phyloP scores from a whole-genome alignment of 2,888 invertebrate genomes.

The Eupsilia transversa region DNA sequence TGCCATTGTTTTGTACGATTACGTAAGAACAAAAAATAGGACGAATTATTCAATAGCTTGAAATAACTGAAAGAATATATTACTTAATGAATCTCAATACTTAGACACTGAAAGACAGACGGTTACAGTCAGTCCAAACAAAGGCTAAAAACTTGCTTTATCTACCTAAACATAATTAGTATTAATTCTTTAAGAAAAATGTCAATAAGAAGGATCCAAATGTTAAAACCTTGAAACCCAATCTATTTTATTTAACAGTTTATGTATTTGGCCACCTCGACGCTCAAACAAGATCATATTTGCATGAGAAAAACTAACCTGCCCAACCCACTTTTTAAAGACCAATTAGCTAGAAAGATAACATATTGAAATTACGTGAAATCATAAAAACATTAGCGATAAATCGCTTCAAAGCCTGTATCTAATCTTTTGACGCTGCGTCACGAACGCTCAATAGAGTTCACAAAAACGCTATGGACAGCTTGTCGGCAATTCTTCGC shows the following conservation, averaged over 20 bases:
- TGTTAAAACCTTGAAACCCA: slow-evolving; percentile 57
- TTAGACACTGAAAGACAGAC: slow-evolving; percentile 34
- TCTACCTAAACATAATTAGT: slow-evolving; percentile 1
- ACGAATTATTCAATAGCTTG: slow-evolving; percentile 26
- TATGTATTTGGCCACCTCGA: slow-evolving; percentile 49
- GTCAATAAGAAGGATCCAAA: slow-evolving; percentile 25
- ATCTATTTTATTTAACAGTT: slow-evolving; percentile 52
- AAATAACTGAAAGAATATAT: slow-evolving; percentile 27
- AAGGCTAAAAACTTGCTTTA: slow-evolving; percentile 12
- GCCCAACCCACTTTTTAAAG: slow-evolving; percentile 17
- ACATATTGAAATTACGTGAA: slow-evolving; percentile 17
- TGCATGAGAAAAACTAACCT: slow-evolving; percentile 39
- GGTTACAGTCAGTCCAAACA: slow-evolving; percentile 11
- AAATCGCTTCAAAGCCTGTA: slow-evolving; percentile 57
- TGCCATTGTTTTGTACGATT: slow-evolving; percentile 31
- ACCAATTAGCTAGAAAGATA: slow-evolving; percentile 32
- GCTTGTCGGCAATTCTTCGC: slow-evolving; percentile 58
- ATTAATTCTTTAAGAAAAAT: slow-evolving; percentile 10
- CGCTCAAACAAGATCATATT: slow-evolving; percentile 46
- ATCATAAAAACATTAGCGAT: slow-evolving; percentile 50
- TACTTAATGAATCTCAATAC: slow-evolving; percentile 9
- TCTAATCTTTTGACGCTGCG: slow-evolving; percentile 68
- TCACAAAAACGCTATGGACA: slow-evolving; percentile 61
- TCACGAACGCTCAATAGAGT: slow-evolving; percentile 65
- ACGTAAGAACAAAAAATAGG: slow-evolving; percentile 32